A percentile compares a stretch with the other conserved stretches of the same genome.
Evolutionary conservation across 2,888 invertebrate species (phyloP).

Genomic region (Vanessa cardui): DNA sequence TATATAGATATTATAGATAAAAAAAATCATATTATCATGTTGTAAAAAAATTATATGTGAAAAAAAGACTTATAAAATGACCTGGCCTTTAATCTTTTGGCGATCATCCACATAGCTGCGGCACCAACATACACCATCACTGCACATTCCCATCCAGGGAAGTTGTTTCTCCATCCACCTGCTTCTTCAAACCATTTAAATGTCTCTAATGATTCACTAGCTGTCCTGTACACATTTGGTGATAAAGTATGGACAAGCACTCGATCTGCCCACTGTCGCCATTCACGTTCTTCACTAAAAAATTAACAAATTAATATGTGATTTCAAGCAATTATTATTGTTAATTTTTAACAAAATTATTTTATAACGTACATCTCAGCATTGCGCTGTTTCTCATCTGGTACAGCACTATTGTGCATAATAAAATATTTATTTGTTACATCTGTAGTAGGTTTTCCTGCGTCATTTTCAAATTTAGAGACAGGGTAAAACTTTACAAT

Average conservation of each 20-base stretch:
- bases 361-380: slow-evolving; percentile 80
- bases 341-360: background rate
- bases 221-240: slow-evolving; percentile 97
- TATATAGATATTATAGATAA: background rate
- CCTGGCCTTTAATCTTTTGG: slow-evolving; percentile 93
- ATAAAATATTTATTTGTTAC: slow-evolving; percentile 94
- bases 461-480: slow-evolving; percentile 85
- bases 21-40: no score
- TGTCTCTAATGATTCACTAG: slow-evolving; percentile 92
- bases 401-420: slow-evolving; percentile 87
- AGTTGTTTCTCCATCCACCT: slow-evolving; percentile 95
- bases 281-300: slow-evolving; percentile 93
- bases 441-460: slow-evolving; percentile 87
- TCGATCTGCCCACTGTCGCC: slow-evolving; percentile 97
- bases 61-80: slow-evolving; percentile 50
- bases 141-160: slow-evolving; percentile 92
- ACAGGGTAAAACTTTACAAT: slow-evolving; percentile 90
- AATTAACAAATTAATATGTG: background rate
- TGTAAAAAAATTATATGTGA: background rate
- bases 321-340: background rate
- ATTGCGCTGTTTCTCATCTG: slow-evolving; percentile 76
- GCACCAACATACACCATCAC: slow-evolving; percentile 97
- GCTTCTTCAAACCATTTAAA: slow-evolving; percentile 97
- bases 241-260: slow-evolving; percentile 96
- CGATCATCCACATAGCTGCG: slow-evolving; percentile 95